Evolutionary conservation across 2,888 invertebrate species (phyloP).

Genomic region (Leucoma salicis): DNA sequence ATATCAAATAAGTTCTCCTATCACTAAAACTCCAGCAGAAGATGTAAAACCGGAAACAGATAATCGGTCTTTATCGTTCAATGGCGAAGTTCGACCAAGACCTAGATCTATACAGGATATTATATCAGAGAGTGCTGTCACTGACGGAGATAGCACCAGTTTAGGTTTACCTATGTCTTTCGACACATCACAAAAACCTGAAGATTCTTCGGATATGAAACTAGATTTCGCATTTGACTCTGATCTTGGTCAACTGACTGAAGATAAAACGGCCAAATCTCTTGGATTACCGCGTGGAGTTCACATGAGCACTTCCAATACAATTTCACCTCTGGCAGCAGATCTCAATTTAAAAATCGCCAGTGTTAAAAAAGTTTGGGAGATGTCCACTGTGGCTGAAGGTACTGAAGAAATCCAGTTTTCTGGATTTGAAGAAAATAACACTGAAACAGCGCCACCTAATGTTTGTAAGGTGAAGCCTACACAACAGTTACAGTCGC

Average conservation of each 20-base stretch:
- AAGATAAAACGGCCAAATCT: constrained; percentile 84
- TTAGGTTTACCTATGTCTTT: constrained; percentile 87
- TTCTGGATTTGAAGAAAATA: constrained; percentile 67
- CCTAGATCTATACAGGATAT: constrained; percentile 73
- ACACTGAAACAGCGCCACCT: constrained; percentile 79
- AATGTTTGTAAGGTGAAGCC: constrained; percentile 93
- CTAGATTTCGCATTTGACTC: constrained; percentile 95
- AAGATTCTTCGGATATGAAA: constrained; percentile 93
- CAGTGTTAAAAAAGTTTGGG: constrained; percentile 95
- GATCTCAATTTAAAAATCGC: constrained; percentile 97
- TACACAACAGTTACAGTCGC: constrained; percentile 88
- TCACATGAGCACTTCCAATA: constrained; percentile 84
- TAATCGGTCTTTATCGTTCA: constrained; percentile 58
- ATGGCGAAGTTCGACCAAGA: constrained; percentile 69
- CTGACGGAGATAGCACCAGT: constrained; percentile 64
- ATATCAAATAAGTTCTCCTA: constrained; percentile 71
- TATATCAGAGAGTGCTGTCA: constrained; percentile 63
- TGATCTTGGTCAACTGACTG: constrained; percentile 88
- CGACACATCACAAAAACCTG: constrained; percentile 80
- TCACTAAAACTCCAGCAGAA: constrained; percentile 71
- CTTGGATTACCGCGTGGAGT: constrained; percentile 82
- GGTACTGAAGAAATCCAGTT: constrained; percentile 76
- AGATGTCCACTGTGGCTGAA: constrained; percentile 87
- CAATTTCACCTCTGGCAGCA: constrained; percentile 91
- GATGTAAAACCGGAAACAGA: constrained; percentile 80